Evolutionary conservation across 1,140 invertebrate genomes (phyloP).

Genomic region (Scaptodrosophila lebanonensis): DNA sequence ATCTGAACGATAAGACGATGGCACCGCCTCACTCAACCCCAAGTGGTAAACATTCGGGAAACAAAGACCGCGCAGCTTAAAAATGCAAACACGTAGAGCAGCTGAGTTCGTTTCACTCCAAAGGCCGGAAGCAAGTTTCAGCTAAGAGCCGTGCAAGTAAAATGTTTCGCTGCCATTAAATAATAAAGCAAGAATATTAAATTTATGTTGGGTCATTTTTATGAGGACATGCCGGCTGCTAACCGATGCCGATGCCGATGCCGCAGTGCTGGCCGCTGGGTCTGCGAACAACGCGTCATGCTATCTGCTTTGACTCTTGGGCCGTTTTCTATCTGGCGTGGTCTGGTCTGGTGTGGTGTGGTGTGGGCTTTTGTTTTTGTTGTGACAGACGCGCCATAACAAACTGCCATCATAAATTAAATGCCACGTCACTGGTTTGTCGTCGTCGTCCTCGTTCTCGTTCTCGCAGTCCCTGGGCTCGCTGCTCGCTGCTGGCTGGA

Average conservation of each 20-base stretch:
- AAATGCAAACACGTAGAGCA: no score
- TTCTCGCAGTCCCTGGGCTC: slow-evolving; percentile 12
- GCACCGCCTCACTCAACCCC: slow-evolving; percentile 9
- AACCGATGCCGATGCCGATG: no score
- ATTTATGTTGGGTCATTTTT: slow-evolving; percentile 76
- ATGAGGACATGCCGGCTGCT: slow-evolving; percentile 12
- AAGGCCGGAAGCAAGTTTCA: neutral
- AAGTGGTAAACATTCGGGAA: no score
- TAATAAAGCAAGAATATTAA: slow-evolving; percentile 76
- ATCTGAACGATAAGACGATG: slow-evolving; percentile 12
- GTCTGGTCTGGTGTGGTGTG: slow-evolving; percentile 23
- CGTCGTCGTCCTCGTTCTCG: slow-evolving; percentile 14
- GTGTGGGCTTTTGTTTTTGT: slow-evolving; percentile 61
- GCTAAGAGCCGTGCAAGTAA: neutral
- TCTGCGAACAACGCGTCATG: slow-evolving; percentile 13
- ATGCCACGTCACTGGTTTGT: slow-evolving; percentile 62
- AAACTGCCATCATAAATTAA: slow-evolving; percentile 76
- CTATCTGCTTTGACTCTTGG: neutral
- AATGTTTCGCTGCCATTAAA: slow-evolving; percentile 53
- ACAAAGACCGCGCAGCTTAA: no score
- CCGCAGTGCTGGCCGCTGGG: neutral
- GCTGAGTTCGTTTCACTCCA: no score
- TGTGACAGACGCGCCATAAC: slow-evolving; percentile 73
- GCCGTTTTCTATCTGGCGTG: neutral
- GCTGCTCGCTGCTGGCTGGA: no score